Percentiles rank a stretch among this genome's conserved stretches.
Evolutionary conservation across 2,888 invertebrate genomes (phyloP).

Genomic region (Nemurella pictetii): DNA sequence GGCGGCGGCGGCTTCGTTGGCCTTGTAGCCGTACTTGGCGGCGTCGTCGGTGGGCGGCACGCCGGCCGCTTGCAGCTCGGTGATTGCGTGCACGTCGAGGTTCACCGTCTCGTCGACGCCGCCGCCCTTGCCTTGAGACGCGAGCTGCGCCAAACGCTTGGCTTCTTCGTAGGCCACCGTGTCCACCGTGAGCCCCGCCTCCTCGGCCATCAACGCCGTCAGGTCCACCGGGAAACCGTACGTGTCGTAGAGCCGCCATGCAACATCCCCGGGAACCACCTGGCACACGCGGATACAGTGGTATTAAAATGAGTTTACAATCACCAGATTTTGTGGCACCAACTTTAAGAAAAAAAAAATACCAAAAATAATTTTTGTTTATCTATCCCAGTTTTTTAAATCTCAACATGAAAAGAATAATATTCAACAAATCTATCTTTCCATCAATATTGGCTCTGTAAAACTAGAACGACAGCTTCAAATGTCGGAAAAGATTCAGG

Average conservation of each 20-base stretch:
- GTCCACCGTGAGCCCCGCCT: constrained; percentile 85
- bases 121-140: constrained; percentile 84
- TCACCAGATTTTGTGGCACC: too few relatives aligned
- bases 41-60: constrained; percentile 86
- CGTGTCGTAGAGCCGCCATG: constrained; percentile 98
- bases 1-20: too few relatives aligned
- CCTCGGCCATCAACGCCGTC: constrained; percentile 97
- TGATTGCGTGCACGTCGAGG: constrained; percentile 94
- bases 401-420: too few relatives aligned
- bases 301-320: too few relatives aligned
- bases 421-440: too few relatives aligned
- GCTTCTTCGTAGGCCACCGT: constrained; percentile 89
- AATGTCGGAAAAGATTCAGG: too few relatives aligned
- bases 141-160: constrained; percentile 80
- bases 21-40: constrained; percentile 85
- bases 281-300: too few relatives aligned
- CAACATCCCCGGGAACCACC: constrained; percentile 70
- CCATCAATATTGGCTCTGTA: too few relatives aligned
- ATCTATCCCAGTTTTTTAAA: too few relatives aligned
- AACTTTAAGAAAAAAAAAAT: too few relatives aligned
- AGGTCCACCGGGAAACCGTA: constrained; percentile 99
- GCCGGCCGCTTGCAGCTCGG: constrained; percentile 77
- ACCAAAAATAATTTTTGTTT: too few relatives aligned
- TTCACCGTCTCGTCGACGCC: constrained; percentile 82
- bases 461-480: too few relatives aligned